Base-by-base conservation (phyloP, 2,888 invertebrate genomes). In the Mythimna impura region DNA sequence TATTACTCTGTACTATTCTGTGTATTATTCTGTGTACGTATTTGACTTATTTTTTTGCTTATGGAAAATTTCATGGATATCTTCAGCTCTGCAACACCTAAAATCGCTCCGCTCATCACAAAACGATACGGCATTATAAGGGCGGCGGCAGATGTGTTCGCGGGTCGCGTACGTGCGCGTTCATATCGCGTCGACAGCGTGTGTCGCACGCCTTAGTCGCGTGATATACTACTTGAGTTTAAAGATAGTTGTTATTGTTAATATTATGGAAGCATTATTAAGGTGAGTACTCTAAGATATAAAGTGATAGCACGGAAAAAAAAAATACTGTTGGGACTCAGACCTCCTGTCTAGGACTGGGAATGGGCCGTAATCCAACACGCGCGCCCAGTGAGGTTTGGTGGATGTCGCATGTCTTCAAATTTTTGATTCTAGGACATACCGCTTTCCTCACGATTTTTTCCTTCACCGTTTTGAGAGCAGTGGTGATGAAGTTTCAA, bases 121-220 rank as follows among this genome's bases (percentile, higher is more conserved):
- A 58, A 69, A 36, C 22, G 7, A 9, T 8, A 8, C 12, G 65
- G 36, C 64, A 36, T 55, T 81, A 60, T 61, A 80, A 80, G 80
- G 87, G 82, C 79, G 78, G 83, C 83, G 78, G 88, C 89, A 91
- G 91, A 91, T 91, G 91, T 91, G 92, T 84, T 85, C 81, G 66
- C 83, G 84, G 93, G 94, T 94, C 93, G 89, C 73, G 89, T 92
- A 94, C 94, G 94, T 93, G 94, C 87, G 84, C 85, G 86, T 72
- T 78, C 77, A 73, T 83, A 84, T 81, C 79, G 77, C 80, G 85
- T 76, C 74, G 86, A 80, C 83, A 78, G 73, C 79, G 80, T 85
- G 77, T 80, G 76, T 79, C 87, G 86, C 86, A 84, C 86, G 81
- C 82, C 69, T 83, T 83, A 85, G 61, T 61, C 66, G 68, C 73